phyloP scores from a whole-genome alignment of 2,888 invertebrate species.

The Schrankia costaestrigalis region DNA sequence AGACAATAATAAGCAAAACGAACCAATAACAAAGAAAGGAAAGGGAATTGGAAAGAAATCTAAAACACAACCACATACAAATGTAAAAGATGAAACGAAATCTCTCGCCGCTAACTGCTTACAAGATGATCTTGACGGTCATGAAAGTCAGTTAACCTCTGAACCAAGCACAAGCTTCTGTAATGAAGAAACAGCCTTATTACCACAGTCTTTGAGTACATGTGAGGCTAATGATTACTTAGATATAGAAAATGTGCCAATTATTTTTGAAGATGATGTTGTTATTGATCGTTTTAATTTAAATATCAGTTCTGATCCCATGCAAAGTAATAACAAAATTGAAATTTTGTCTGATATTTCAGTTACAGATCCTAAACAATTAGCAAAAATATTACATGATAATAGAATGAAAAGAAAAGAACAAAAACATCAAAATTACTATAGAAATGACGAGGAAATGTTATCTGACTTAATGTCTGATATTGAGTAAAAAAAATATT shows the following conservation, averaged over 20 bases:
- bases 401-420: constrained; percentile 12
- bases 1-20: constrained; percentile 11
- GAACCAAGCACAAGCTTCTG: constrained; percentile 13
- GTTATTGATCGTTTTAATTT: constrained; percentile 12
- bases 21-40: constrained; percentile 11
- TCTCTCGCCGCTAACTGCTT: constrained; percentile 9
- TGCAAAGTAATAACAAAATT: constrained; percentile 12
- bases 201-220: constrained; percentile 9
- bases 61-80: constrained; percentile 11
- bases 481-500: constrained; percentile 7
- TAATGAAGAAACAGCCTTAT: constrained; percentile 10
- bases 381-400: constrained; percentile 10
- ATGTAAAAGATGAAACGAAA: constrained; percentile 13
- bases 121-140: constrained; percentile 12
- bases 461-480: constrained; percentile 13
- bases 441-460: constrained; percentile 12
- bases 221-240: constrained; percentile 12
- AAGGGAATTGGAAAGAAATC: constrained; percentile 16
- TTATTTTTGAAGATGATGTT: constrained; percentile 14
- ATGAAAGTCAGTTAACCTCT: constrained; percentile 8
- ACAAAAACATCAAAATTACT: constrained; percentile 12
- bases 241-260: constrained; percentile 13
- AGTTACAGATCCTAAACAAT: constrained; percentile 10
- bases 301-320: constrained; percentile 11
- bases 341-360: constrained; percentile 12